Evolutionary conservation across 2,113 vertebrate genomes (phyloP).

Genomic region (Mobula birostris): DNA sequence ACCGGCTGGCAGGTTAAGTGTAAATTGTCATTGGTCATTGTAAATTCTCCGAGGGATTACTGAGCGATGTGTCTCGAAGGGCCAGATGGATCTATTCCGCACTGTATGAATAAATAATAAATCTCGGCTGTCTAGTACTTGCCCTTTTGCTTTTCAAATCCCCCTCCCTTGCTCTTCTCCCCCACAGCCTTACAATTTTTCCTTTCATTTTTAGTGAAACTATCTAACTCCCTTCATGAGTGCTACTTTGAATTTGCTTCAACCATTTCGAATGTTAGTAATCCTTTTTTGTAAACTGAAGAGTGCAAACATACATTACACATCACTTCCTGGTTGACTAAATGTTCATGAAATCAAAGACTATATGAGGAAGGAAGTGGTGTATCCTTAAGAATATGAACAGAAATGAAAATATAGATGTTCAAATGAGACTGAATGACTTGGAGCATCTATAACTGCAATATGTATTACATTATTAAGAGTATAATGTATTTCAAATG

Average conservation of each 20-base stretch:
- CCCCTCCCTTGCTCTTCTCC: neutral
- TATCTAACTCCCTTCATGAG: neutral
- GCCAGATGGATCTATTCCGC: too few relatives aligned
- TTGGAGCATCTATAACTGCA: neutral
- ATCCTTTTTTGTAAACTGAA: too few relatives aligned
- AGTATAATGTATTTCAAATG: constrained; percentile 24
- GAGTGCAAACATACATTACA: neutral
- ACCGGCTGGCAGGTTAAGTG: too few relatives aligned
- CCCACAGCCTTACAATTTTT: neutral
- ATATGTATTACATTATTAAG: constrained; percentile 1
- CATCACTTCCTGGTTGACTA: neutral
- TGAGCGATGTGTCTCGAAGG: too few relatives aligned
- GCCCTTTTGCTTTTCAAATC: neutral
- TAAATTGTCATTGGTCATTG: too few relatives aligned
- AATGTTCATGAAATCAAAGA: neutral
- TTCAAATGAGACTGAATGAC: neutral
- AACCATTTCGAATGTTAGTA: neutral
- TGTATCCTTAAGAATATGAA: neutral
- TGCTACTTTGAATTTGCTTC: neutral
- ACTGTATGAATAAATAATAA: too few relatives aligned
- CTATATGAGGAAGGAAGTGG: neutral
- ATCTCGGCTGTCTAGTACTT: too few relatives aligned
- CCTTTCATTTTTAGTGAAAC: neutral
- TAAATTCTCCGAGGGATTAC: too few relatives aligned
- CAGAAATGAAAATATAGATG: constrained; percentile 10